These are phyloP conservation scores for Anagyrus pseudococci DNA, from an alignment of 2,888 invertebrate genomes.

Conservation along the genomic window DNA sequence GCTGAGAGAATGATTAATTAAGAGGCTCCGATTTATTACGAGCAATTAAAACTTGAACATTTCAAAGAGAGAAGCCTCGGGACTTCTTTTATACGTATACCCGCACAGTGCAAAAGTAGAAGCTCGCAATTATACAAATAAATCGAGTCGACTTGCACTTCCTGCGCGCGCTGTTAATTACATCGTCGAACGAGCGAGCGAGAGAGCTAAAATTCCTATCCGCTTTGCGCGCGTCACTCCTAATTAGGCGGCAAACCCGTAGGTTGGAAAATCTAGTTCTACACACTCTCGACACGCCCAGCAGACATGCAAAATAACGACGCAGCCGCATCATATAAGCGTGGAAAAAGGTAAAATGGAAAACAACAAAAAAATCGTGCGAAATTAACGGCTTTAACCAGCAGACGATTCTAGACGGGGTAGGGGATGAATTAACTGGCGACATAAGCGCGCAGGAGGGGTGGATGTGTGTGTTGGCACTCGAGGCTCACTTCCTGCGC, in stretches of 20 bases:
- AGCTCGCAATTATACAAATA: no score
- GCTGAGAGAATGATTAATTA: no score
- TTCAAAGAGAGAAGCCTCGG: no score
- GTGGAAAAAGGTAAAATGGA: no score
- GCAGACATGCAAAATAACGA: neutral
- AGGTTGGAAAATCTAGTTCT: conserved; percentile 7
- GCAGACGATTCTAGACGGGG: neutral
- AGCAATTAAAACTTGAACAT: no score
- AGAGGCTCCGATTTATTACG: no score
- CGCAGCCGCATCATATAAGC: neutral
- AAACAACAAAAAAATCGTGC: neutral
- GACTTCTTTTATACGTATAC: no score
- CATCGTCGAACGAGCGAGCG: conserved; percentile 7
- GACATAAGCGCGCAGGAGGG: no score
- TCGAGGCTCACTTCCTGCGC: no score
- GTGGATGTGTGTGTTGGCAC: no score
- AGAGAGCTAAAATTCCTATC: conserved; percentile 13
- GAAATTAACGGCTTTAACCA: no score
- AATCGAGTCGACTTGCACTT: conserved; percentile 1
- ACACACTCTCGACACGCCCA: neutral
- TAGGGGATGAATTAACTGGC: neutral
- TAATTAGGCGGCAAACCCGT: conserved; percentile 3
- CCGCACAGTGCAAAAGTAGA: no score
- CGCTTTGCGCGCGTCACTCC: conserved; percentile 3
- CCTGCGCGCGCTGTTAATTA: conserved; percentile 8